Conservation (phyloP, 2,888 invertebrate genomes). For the Ophioninae sp. region DNA sequence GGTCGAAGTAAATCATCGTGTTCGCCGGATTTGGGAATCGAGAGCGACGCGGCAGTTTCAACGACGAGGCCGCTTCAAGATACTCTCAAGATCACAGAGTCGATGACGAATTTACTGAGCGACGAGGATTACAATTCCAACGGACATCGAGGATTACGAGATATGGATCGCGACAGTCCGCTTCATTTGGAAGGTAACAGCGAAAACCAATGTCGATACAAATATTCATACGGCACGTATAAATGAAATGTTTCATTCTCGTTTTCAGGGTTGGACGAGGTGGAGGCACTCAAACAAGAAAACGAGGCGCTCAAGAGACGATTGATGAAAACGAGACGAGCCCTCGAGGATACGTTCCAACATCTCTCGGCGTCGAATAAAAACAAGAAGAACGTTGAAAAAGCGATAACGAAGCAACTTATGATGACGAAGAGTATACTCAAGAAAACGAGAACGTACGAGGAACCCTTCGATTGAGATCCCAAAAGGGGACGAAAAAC, state of each 20-base stretch:
- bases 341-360: constrained; percentile 89
- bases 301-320: constrained; percentile 88
- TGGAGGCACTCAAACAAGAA: constrained; percentile 84
- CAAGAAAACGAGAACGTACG: constrained; percentile 79
- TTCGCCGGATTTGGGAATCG: constrained; percentile 95
- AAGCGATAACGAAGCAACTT: constrained; percentile 84
- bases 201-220: neutral
- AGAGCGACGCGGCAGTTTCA: constrained; percentile 85
- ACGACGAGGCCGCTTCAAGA: constrained; percentile 76
- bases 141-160: constrained; percentile 68
- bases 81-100: constrained; percentile 79
- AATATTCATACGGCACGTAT: neutral
- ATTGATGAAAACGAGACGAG: constrained; percentile 87
- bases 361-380: constrained; percentile 90
- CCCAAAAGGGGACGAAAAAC: constrained; percentile 15
- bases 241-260: constrained; percentile 5
- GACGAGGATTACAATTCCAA: constrained; percentile 75
- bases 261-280: constrained; percentile 77
- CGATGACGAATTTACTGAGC: constrained; percentile 79
- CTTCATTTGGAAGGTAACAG: constrained; percentile 76
- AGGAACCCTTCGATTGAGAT: constrained; percentile 75
- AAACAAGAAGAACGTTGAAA: constrained; percentile 91
- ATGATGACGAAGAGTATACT: constrained; percentile 78
- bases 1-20: constrained; percentile 79
- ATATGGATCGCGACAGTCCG: constrained; percentile 75